Evolutionary conservation across 2,888 invertebrate genomes (phyloP).

Genomic region (Spodoptera picta): DNA sequence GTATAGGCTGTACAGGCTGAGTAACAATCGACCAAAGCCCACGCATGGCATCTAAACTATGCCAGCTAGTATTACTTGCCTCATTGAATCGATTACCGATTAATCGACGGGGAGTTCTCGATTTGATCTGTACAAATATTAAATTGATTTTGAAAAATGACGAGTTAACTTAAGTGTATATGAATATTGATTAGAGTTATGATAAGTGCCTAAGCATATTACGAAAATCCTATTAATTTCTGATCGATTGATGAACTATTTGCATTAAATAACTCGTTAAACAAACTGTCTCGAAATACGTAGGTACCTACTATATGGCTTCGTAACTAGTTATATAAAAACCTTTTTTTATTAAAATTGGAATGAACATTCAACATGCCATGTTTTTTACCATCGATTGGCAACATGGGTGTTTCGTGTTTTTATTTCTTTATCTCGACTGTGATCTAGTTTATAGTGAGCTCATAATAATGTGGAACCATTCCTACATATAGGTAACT

Average conservation of each 20-base stretch:
- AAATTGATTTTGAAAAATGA: not conserved
- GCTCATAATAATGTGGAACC: not conserved
- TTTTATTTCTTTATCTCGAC: conserved; percentile 25
- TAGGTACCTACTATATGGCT: conserved; percentile 23
- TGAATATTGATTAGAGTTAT: not conserved
- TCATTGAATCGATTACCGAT: conserved; percentile 14
- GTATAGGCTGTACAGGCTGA: not conserved
- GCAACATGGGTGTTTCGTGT: conserved; percentile 26
- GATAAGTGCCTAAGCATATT: not conserved
- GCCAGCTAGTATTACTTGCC: conserved; percentile 8
- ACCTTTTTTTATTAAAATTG: conserved; percentile 33
- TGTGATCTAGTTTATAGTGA: conserved; percentile 33
- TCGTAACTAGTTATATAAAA: conserved; percentile 34
- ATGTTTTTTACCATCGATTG: conserved; percentile 39
- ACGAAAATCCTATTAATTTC: not conserved
- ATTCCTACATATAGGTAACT: not conserved
- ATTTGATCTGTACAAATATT: conserved; percentile 8
- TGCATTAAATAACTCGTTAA: not conserved
- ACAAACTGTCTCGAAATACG: conserved; percentile 2
- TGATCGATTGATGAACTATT: conserved; percentile 5
- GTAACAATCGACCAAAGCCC: conserved; percentile 32
- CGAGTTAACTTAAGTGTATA: no score
- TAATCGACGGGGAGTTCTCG: conserved; percentile 5
- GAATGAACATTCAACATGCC: conserved; percentile 31
- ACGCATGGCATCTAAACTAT: conserved; percentile 32